Base-by-base conservation (phyloP, 2,797 vertebrate species). In the Halcyon badia region DNA sequence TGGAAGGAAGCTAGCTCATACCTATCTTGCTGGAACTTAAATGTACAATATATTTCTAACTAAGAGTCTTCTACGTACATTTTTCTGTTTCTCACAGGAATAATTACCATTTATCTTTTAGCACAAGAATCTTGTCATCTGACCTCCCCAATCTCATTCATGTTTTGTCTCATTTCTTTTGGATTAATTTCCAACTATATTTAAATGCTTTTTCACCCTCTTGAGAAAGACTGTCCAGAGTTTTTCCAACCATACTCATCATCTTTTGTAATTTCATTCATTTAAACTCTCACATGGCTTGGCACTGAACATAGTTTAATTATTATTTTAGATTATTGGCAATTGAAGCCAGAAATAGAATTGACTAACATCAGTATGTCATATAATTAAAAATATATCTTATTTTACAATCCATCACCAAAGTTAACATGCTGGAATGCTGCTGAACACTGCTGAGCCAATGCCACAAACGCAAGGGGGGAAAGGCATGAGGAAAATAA, bases 311-410 rank as follows among this genome's bases (percentile, higher is more conserved):
- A 0, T n/a, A 21, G 20, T 82, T 91, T 86, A 90, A 91, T 90
- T 88, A 79, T 46, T 87, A 70, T 82, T 83, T 90, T 72, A 41
- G 91, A 90, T 78, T 90, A 93, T 1, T 62, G 56, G 31, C 31
- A 89, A 31, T 4, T 62, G 54, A 94, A 91, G 28, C 15, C 54
- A 89, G 72, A 78, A 78, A 25, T 37, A 30, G 31, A 91, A 70
- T 37, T 72, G 14, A 75, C 73, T 90, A 89, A 66, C 16, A 70
- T 52, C 73, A 68, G 14, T 42, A 76, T 62, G 37, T 60, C 26
- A 76, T 72, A 39, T 82, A 81, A 88, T 93, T 87, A 84, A 84
- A 95, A 82, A 77, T 52, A 79, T 60, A 93, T 52, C 72, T 82
- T 88, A 52, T 86, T 95, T 90, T 90, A 86, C 44, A 84, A 42